These are phyloP conservation scores for Himalopsyche japonica DNA, from an alignment of 2,888 invertebrate genomes.

Conservation along the genomic window DNA sequence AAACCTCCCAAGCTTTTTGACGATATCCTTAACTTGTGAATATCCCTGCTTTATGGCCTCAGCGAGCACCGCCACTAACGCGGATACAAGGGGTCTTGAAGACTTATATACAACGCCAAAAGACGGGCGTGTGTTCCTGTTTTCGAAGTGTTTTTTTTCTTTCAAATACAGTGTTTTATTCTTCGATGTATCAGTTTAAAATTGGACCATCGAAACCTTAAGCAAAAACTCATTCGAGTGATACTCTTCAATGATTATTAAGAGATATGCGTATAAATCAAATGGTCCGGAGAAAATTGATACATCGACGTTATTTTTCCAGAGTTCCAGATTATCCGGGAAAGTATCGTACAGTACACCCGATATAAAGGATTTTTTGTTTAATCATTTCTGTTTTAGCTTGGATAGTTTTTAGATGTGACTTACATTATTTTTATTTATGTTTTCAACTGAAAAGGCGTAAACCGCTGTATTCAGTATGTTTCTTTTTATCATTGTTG, in stretches of 20 bases:
- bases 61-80: slow-evolving; percentile 35
- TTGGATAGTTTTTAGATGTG: slow-evolving; percentile 23
- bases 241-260: too few species aligned
- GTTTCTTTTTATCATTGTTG: not conserved
- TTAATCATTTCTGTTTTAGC: slow-evolving; percentile 31
- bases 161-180: not conserved
- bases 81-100: slow-evolving; percentile 29
- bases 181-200: not conserved
- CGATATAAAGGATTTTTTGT: slow-evolving; percentile 30
- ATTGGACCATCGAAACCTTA: not conserved
- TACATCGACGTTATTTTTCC: not conserved
- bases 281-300: not conserved
- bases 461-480: slow-evolving; percentile 31
- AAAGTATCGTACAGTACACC: slow-evolving; percentile 57
- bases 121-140: slow-evolving; percentile 45
- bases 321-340: slow-evolving; percentile 30
- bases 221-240: too few species aligned
- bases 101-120: slow-evolving; percentile 48
- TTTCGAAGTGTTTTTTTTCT: slow-evolving; percentile 28
- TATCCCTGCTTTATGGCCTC: not conserved
- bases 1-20: not conserved
- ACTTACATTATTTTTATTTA: slow-evolving; percentile 11
- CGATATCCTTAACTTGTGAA: not conserved
- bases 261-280: too few species aligned
- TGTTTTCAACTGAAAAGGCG: slow-evolving; percentile 20